A percentile compares a stretch with the other conserved stretches of the same genome.
phyloP scores from a whole-genome alignment of 2,888 invertebrate genomes.

The Lamellibrachia columna region DNA sequence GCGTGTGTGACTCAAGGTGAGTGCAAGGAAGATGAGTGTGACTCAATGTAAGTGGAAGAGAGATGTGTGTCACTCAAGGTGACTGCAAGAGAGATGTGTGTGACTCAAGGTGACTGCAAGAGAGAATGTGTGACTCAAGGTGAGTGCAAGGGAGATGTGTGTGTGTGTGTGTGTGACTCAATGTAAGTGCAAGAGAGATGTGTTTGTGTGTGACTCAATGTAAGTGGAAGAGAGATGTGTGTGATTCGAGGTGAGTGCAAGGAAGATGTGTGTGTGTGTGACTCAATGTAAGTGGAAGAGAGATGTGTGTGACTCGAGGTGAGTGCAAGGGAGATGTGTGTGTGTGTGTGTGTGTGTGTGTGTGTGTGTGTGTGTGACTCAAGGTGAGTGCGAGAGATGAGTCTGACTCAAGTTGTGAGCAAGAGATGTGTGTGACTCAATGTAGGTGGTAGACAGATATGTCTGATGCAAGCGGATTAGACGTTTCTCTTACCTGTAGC shows the following conservation, averaged over 20 bases:
- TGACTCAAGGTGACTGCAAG: neutral
- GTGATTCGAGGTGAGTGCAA: no score
- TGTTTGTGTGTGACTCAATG: neutral
- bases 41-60: no score
- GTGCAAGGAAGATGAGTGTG: no score
- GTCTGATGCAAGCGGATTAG: no score
- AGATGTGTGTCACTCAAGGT: no score
- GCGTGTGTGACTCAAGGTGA: neutral
- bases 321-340: no score
- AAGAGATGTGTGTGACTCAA: neutral
- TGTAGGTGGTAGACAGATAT: neutral
- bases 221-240: no score
- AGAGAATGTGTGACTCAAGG: neutral
- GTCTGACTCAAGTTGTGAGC: neutral
- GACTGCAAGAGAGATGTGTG: no score
- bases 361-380: neutral
- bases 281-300: no score
- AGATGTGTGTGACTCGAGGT: no score
- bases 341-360: neutral
- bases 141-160: no score
- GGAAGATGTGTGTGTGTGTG: neutral
- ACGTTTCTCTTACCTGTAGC: conserved; percentile 61
- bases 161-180: neutral
- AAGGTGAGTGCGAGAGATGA: neutral
- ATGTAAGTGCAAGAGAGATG: no score